These are phyloP conservation scores for Girardinus metallicus DNA, from an alignment of 2,797 vertebrate species.

Conservation along the genomic window DNA sequence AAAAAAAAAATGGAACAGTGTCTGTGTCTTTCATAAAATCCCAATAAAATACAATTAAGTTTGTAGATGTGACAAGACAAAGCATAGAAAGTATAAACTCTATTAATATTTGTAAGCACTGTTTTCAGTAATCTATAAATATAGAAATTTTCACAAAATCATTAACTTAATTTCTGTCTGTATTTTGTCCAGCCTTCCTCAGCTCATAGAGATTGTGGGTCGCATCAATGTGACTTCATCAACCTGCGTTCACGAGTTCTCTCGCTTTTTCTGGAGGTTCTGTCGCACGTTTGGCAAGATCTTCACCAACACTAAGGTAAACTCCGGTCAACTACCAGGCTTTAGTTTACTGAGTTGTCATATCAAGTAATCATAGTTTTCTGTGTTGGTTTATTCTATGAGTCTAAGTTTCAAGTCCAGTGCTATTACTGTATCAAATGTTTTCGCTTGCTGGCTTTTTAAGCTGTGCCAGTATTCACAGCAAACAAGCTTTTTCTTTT, in stretches of 20 bases:
- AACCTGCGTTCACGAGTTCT: slow-evolving; percentile 97
- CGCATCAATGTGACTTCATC: slow-evolving; percentile 95
- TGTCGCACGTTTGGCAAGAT: slow-evolving; percentile 99
- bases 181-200: slow-evolving; percentile 84
- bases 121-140: not conserved
- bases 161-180: slow-evolving; percentile 10
- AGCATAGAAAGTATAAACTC: not conserved
- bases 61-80: not conserved
- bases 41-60: not conserved
- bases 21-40: not conserved
- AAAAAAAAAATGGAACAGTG: not conserved
- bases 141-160: not conserved
- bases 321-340: not conserved
- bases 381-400: not conserved
- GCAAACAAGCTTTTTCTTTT: not conserved
- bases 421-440: not conserved
- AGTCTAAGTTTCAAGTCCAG: not conserved
- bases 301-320: slow-evolving; percentile 93
- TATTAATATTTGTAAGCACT: not conserved
- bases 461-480: not conserved
- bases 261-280: slow-evolving; percentile 98
- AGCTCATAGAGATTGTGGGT: slow-evolving; percentile 96
- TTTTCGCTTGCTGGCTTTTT: not conserved
- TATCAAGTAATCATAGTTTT: not conserved
- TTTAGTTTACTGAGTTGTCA: not conserved